These are phyloP conservation scores for Ornithoptera priamus DNA, from an alignment of 2,888 invertebrate genomes.

Conservation along the genomic window DNA sequence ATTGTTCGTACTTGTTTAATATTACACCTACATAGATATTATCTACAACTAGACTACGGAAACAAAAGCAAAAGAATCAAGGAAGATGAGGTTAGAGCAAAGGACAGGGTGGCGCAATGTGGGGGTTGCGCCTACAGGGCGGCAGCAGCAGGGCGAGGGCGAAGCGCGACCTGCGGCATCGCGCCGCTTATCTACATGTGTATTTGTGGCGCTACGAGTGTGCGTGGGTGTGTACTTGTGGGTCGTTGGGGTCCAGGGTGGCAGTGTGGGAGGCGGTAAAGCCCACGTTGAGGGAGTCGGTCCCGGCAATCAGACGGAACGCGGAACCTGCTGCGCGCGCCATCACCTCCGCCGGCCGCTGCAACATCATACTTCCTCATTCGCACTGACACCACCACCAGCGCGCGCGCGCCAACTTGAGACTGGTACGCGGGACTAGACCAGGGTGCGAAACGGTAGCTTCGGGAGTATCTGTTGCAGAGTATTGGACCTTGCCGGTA, in stretches of 20 bases:
- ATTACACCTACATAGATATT: neutral
- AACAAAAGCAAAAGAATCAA: neutral
- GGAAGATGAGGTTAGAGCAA: neutral
- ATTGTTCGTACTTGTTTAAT: neutral
- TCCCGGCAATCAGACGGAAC: conserved; percentile 87
- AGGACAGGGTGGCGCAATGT: neutral
- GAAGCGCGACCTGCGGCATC: neutral
- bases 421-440: neutral
- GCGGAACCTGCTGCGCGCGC: conserved; percentile 89
- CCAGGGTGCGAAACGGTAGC: too few relatives aligned
- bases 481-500: neutral
- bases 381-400: conserved; percentile 37
- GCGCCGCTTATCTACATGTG: neutral
- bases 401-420: neutral
- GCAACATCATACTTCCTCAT: conserved; percentile 55
- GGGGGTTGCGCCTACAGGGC: neutral
- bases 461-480: too few relatives aligned
- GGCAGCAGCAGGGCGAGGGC: neutral
- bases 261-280: conserved; percentile 82
- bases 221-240: conserved; percentile 63
- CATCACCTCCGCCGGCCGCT: conserved; percentile 90
- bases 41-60: neutral
- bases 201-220: conserved; percentile 28
- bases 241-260: conserved; percentile 74
- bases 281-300: conserved; percentile 86